phyloP scores from a whole-genome alignment of 2,888 invertebrate species.

The Gisinianus flammeolus region DNA sequence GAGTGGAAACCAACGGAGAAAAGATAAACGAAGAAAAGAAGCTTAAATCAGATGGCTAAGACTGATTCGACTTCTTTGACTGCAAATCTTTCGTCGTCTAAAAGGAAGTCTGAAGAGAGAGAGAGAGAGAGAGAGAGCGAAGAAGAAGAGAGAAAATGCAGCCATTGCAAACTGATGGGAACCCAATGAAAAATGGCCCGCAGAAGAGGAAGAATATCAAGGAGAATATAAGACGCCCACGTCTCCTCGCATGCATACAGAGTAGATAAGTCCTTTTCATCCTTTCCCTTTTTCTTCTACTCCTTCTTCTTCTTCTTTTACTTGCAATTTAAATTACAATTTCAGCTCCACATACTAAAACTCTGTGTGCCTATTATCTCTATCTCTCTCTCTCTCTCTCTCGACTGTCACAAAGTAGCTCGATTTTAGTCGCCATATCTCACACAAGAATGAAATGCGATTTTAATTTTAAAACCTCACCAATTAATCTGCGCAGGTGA shows the following conservation, averaged over 20 bases:
- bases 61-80: slow-evolving; percentile 35
- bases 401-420: slow-evolving; percentile 9
- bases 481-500: slow-evolving; percentile 47
- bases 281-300: slow-evolving; percentile 25
- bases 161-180: slow-evolving; percentile 28
- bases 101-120: neutral
- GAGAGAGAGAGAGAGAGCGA: slow-evolving; percentile 19
- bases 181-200: slow-evolving; percentile 33
- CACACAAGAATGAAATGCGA: slow-evolving; percentile 49
- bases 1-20: neutral
- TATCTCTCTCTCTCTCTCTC: neutral
- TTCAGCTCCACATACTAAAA: slow-evolving; percentile 18
- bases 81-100: slow-evolving; percentile 31
- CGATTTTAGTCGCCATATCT: slow-evolving; percentile 17
- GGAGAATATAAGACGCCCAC: slow-evolving; percentile 38
- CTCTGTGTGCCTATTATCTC: neutral
- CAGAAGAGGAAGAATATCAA: slow-evolving; percentile 36
- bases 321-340: slow-evolving; percentile 45
- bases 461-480: slow-evolving; percentile 49
- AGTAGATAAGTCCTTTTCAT: slow-evolving; percentile 41
- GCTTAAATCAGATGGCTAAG: slow-evolving; percentile 37
- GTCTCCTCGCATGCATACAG: slow-evolving; percentile 35
- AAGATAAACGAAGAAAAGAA: slow-evolving; percentile 34
- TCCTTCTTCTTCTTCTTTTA: slow-evolving; percentile 25
- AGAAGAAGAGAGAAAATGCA: slow-evolving; percentile 12